Evolutionary conservation across 2,888 invertebrate genomes (phyloP), one percentile per base, ranked within the genome.

Genomic region (Eristalis pertinax): DNA sequence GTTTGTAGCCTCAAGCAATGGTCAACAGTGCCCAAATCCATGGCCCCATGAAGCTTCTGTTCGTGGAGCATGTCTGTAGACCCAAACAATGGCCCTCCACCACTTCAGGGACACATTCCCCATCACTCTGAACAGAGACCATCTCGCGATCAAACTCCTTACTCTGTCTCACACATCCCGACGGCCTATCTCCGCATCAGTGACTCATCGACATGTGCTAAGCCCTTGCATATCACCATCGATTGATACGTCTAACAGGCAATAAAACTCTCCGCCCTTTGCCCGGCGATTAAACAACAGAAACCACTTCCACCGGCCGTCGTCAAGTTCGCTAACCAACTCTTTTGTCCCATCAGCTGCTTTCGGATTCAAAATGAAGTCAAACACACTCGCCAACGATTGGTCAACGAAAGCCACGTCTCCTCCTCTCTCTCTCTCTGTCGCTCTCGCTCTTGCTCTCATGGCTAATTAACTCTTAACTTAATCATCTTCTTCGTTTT

Each of bases 341-440:
- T 81, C 85, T 81, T 77, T 85, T 74, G 69, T 77, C 69, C 63
- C 11, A 50, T 50, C 50, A 19, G 50, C 8, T n/a, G 50, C 4
- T 15, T 19, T 24, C 5, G 26, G 70, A 75, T 67, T 67, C 86
- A 86, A 86, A 82, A 86, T 86, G 86, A 86, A 82, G 86, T 77
- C 78, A 58, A 32, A 5, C 8, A 63, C 68, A 41, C 32, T 41
- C 41, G 15, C 32, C 22, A 24, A 8, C 65, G 70, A 86, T 86
- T 86, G 86, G 86, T 41, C 64, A 75, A 67, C 43, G 56, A 75
- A 75, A 41, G 74, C 58, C 74, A 74, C 86, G 62, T 24, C 82
- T 82, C 10, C 78, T 74, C 19, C 86, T 43, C 74, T 82, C 65
- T 70, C 70, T 32, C 32, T 32, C 32, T 4, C 32, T 8, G 8